Base-by-base conservation (phyloP, 1,140 invertebrate species). In the Rhynchophorus ferrugineus region DNA sequence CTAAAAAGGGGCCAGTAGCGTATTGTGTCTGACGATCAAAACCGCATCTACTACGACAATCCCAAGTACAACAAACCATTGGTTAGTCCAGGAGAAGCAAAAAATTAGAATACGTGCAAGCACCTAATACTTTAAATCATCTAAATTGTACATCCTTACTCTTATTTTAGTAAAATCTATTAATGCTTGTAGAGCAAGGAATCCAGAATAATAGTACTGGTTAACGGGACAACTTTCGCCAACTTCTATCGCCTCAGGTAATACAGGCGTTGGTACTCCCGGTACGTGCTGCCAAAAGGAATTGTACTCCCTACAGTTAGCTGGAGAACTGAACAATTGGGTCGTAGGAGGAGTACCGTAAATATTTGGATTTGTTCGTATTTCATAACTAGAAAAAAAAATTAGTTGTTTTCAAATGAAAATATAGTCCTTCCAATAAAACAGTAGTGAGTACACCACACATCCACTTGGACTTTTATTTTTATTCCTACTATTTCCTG, bases 181-280 rank as follows among this genome's bases (percentile, higher is more conserved):
- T 8, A 87, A 66, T 35, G 79, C 75, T 66, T 87, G 84, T 46
- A 87, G 61, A 1, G 81, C 82, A 44, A 85, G 66, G 63, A 87
- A 86, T n/a, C 83, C 82, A 1, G 82, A 84, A 58, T 79, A 80
- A 64, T 81, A 82, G 65, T 87, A 87, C 69, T 84, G 78, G 58
- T 85, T 81, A 1, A 81, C 81, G 1, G 83, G 84, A 65, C 85
- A 87, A 1, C 76, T 79, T 51, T 81, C 79, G 0, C 80, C 80
- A 0, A 77, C 73, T 50, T 84, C 80, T 51, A 85, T 79, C 2
- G 81, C 76, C 18, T 50, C 33, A 5, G 57, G 57, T 22, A 60
- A 33, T 33, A 56, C 54, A n/a, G 54, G 44, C n/a, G 53, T 54
- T 1, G 54, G 47, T 13, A 58, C 44, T 38, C 52, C 56, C 17